Percentiles rank a stretch among this genome's conserved stretches.
Evolutionary conservation across 1,140 invertebrate genomes (phyloP).

Genomic region (Zaprionus lachaisei): DNA sequence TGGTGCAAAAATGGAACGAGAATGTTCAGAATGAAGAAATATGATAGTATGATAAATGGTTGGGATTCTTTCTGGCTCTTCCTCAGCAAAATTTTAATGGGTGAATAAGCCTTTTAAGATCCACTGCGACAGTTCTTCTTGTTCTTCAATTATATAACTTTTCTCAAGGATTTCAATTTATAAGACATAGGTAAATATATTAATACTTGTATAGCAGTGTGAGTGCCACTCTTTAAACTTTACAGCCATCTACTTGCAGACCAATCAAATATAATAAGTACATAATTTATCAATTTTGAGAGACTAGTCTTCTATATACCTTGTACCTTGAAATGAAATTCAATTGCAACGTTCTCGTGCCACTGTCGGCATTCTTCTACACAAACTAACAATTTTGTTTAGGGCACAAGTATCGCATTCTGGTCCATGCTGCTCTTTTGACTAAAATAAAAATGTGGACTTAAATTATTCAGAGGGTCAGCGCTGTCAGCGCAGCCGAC

Average conservation of each 20-base stretch:
- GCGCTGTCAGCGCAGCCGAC: conserved; percentile 39
- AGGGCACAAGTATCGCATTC: conserved; percentile 31
- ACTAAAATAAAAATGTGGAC: conserved; percentile 47
- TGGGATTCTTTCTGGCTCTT: not conserved
- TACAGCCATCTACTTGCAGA: too few relatives aligned
- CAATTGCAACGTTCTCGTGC: not conserved
- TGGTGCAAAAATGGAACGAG: conserved; percentile 2
- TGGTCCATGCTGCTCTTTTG: conserved; percentile 62
- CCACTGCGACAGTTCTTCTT: too few relatives aligned
- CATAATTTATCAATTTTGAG: not conserved
- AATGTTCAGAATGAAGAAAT: not conserved
- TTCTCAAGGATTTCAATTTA: too few relatives aligned
- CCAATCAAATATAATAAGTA: too few relatives aligned
- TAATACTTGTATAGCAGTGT: too few relatives aligned
- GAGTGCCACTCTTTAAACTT: too few relatives aligned
- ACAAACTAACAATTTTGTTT: conserved; percentile 59
- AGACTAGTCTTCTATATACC: not conserved
- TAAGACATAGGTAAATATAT: too few relatives aligned
- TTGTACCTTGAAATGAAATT: not conserved
- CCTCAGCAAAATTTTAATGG: not conserved
- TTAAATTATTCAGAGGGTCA: conserved; percentile 75
- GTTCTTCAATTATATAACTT: too few relatives aligned
- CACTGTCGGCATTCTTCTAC: conserved; percentile 26
- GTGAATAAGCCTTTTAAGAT: not conserved
- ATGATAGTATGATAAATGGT: not conserved